Evolutionary conservation across 2,797 vertebrate genomes (phyloP).

Genomic region (Glyptemys insculpta): DNA sequence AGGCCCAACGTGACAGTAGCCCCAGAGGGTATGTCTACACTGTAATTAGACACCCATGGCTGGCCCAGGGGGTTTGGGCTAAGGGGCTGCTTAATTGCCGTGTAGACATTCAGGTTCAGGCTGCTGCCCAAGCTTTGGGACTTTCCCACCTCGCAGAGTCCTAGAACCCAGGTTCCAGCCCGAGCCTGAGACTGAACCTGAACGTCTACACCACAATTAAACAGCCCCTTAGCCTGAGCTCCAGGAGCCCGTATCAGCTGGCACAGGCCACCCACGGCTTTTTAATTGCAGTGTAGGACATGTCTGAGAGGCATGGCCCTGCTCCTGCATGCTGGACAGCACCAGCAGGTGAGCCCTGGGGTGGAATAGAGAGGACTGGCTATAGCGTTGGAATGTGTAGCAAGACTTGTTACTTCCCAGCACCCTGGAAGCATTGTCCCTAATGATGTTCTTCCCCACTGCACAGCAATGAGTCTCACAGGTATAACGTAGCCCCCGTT

Average conservation of each 20-base stretch:
- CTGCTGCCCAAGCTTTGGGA: not conserved
- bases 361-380: not conserved
- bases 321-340: not conserved
- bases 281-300: not conserved
- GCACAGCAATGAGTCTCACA: not conserved
- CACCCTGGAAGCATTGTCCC: too few species aligned
- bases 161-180: not conserved
- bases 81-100: not conserved
- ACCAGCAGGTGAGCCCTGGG: not conserved
- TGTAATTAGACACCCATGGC: not conserved
- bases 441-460: not conserved
- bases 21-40: not conserved
- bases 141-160: not conserved
- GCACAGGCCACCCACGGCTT: not conserved
- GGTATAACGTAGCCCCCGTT: not conserved
- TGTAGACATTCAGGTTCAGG: not conserved
- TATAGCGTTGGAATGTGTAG: not conserved
- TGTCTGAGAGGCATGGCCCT: not conserved
- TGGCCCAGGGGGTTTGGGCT: not conserved
- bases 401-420: too few species aligned
- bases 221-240: not conserved
- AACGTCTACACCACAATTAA: not conserved
- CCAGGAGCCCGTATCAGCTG: not conserved
- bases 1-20: not conserved
- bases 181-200: not conserved